These are phyloP conservation scores for Serrognathus titanus DNA, from an alignment of 2,888 invertebrate genomes.

Conservation along the genomic window DNA sequence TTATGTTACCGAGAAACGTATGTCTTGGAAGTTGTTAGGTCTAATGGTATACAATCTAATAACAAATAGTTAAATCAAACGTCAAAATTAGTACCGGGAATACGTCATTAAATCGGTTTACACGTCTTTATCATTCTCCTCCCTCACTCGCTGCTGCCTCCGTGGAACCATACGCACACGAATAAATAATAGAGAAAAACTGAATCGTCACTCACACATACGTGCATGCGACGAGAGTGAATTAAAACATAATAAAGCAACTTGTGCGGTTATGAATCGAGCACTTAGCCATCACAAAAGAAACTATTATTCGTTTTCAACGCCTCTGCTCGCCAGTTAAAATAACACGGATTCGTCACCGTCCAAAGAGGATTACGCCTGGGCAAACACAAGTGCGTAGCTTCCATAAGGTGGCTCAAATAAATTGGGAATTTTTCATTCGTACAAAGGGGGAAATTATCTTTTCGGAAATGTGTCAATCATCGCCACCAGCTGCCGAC, in stretches of 20 bases:
- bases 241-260: neutral
- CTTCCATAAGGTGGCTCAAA: too few relatives aligned
- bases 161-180: too few relatives aligned
- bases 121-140: too few relatives aligned
- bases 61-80: too few relatives aligned
- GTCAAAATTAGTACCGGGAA: too few relatives aligned
- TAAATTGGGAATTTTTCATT: too few relatives aligned
- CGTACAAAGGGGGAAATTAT: too few relatives aligned
- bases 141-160: too few relatives aligned
- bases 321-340: conserved; percentile 10
- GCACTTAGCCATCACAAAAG: conserved; percentile 7
- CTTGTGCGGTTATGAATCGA: neutral
- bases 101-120: too few relatives aligned
- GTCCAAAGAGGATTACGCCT: conserved; percentile 9
- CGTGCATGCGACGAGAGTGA: neutral
- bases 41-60: too few relatives aligned
- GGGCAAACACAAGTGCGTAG: neutral
- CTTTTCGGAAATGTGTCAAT: neutral
- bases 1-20: too few relatives aligned
- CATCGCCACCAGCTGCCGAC: neutral
- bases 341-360: conserved; percentile 9
- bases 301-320: conserved; percentile 11
- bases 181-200: neutral
- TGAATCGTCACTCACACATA: neutral
- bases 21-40: too few relatives aligned